These are phyloP conservation scores for Panagrolaimus sp. DNA, from an alignment of 1,140 invertebrate genomes.

Conservation along the genomic window DNA sequence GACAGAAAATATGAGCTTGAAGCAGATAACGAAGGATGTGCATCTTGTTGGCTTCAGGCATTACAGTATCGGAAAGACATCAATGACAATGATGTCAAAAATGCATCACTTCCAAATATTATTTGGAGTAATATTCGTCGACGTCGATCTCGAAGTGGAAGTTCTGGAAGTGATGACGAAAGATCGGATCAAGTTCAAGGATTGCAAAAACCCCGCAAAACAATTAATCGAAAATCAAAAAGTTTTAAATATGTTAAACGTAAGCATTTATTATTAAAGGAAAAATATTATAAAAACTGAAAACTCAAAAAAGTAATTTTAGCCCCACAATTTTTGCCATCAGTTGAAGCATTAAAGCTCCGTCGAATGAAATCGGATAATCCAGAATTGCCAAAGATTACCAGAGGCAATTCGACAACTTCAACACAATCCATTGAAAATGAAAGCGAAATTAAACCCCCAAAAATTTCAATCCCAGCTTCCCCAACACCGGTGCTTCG, in stretches of 20 bases:
- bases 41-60: constrained; percentile 49
- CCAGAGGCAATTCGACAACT: neutral
- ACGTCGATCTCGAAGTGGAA: neutral
- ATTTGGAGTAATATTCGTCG: constrained; percentile 9
- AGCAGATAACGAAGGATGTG: constrained; percentile 45
- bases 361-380: constrained; percentile 10
- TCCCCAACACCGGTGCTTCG: neutral
- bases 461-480: neutral
- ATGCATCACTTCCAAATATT: constrained; percentile 5
- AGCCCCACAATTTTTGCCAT: too few relatives aligned
- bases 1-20: constrained; percentile 51
- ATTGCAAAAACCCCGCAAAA: neutral
- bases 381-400: neutral
- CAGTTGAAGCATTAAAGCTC: neutral
- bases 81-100: constrained; percentile 26
- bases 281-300: too few relatives aligned
- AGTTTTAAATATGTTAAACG: neutral
- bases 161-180: constrained; percentile 10
- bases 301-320: too few relatives aligned
- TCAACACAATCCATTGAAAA: neutral
- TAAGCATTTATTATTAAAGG: neutral
- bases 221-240: constrained; percentile 9
- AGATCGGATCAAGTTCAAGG: neutral
- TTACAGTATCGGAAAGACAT: constrained; percentile 42
- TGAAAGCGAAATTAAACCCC: neutral